Evolutionary conservation across 2,113 vertebrate genomes (phyloP).

Genomic region (Calidris pygmaea): DNA sequence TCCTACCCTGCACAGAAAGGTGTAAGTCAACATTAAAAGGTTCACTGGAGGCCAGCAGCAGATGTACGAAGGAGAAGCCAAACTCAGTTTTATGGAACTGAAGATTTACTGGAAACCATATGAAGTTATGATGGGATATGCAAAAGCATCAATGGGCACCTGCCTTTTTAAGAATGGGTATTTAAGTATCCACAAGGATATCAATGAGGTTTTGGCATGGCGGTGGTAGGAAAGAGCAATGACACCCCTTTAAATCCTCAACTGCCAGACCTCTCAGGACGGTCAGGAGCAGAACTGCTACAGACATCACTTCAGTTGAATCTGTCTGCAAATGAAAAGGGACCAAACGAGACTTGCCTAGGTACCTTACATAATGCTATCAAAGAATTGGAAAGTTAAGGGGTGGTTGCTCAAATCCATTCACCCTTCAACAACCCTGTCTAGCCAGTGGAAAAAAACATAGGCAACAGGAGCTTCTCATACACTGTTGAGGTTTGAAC

Average conservation of each 20-base stretch:
- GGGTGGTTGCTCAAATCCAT: background rate
- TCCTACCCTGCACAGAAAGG: background rate
- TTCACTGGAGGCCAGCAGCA: background rate
- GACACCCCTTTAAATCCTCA: background rate
- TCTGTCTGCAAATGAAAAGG: background rate
- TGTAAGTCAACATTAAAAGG: background rate
- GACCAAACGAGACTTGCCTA: no score
- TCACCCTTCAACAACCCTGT: background rate
- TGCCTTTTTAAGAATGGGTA: background rate
- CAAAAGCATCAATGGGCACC: background rate
- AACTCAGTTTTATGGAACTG: no score
- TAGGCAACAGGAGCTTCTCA: background rate
- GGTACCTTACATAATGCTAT: background rate
- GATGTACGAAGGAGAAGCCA: background rate
- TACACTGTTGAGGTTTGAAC: background rate
- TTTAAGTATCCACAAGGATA: background rate
- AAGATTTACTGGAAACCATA: background rate
- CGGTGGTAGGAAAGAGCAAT: background rate
- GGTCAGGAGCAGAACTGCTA: background rate
- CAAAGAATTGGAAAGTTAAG: background rate
- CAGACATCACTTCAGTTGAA: background rate
- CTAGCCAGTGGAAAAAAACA: background rate
- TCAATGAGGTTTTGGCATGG: background rate
- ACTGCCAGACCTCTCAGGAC: background rate
- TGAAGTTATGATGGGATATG: no score